Percentiles rank a stretch among this genome's conserved stretches.
Evolutionary conservation across 1,140 invertebrate species (phyloP).

Genomic region (Drosophila cardini): DNA sequence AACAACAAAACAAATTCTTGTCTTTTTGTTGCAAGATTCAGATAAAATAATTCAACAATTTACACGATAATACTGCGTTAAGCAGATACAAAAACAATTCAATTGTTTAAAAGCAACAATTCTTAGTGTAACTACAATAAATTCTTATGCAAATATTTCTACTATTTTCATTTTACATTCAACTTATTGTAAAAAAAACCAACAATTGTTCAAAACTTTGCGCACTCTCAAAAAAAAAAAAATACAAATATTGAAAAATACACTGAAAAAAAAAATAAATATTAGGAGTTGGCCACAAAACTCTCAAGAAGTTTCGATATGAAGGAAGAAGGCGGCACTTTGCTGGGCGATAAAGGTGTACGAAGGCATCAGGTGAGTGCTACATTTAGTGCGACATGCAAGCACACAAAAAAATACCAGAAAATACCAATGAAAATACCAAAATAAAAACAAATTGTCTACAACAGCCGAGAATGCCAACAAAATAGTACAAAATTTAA

Average conservation of each 20-base stretch:
- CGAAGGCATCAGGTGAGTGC: slow-evolving; percentile 85
- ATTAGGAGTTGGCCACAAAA: slow-evolving; percentile 92
- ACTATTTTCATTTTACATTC: slow-evolving; percentile 80
- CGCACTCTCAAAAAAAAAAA: slow-evolving; percentile 51
- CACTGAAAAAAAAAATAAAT: slow-evolving; percentile 38
- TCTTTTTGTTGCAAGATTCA: slow-evolving; percentile 15
- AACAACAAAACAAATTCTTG: slow-evolving; percentile 21
- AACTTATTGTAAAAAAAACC: slow-evolving; percentile 53
- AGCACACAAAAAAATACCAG: slow-evolving; percentile 40
- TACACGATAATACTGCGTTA: slow-evolving; percentile 44
- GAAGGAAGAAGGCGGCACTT: slow-evolving; percentile 91
- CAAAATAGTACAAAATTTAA: slow-evolving; percentile 20
- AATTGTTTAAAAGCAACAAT: slow-evolving; percentile 58
- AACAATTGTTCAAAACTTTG: slow-evolving; percentile 54
- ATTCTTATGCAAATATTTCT: slow-evolving; percentile 82
- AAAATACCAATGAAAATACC: slow-evolving; percentile 40
- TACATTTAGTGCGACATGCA: slow-evolving; percentile 60
- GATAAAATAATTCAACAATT: not conserved
- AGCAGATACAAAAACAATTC: slow-evolving; percentile 47
- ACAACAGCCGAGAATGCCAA: slow-evolving; percentile 75
- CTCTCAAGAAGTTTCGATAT: slow-evolving; percentile 93
- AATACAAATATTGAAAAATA: slow-evolving; percentile 35
- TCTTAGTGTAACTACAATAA: slow-evolving; percentile 62
- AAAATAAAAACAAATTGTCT: slow-evolving; percentile 29
- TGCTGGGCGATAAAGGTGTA: slow-evolving; percentile 88